A percentile compares a stretch with the other conserved stretches of the same genome.
These are phyloP conservation scores for Poeciliopsis retropinna DNA, from an alignment of 2,113 vertebrate species.

Conservation along the genomic window DNA sequence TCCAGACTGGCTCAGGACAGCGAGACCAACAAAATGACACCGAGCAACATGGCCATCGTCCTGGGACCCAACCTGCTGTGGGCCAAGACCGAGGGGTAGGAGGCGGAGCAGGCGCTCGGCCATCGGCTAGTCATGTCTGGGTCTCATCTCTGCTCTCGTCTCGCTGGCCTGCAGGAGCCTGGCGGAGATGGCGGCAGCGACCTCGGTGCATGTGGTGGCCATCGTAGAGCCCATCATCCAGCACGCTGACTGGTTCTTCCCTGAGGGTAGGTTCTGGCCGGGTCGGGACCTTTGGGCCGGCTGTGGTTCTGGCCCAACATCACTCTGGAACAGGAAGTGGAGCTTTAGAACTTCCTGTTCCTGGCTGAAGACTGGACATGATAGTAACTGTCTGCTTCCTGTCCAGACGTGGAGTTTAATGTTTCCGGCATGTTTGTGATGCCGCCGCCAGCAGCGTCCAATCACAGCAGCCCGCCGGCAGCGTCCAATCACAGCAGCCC, in stretches of 20 bases:
- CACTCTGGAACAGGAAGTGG: no score
- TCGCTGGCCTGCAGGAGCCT: constrained; percentile 76
- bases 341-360: no score
- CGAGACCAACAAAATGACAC: constrained; percentile 96
- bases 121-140: neutral
- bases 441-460: constrained; percentile 84
- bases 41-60: constrained; percentile 97
- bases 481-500: constrained; percentile 82
- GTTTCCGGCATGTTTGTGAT: constrained; percentile 94
- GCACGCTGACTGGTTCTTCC: constrained; percentile 98
- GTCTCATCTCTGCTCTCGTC: constrained; percentile 27
- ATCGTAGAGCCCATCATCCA: constrained; percentile 97
- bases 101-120: constrained; percentile 3
- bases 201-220: constrained; percentile 94
- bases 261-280: constrained; percentile 84
- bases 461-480: constrained; percentile 78
- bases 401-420: constrained; percentile 94
- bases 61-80: constrained; percentile 96
- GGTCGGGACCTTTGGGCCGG: no score
- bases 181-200: constrained; percentile 96
- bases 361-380: no score
- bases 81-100: constrained; percentile 97
- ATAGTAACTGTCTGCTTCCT: neutral
- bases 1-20: constrained; percentile 95
- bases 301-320: no score